A percentile compares a stretch with the other conserved stretches of the same genome.
Evolutionary conservation across 2,888 invertebrate genomes (phyloP).

Genomic region (Saturnia pavonia): DNA sequence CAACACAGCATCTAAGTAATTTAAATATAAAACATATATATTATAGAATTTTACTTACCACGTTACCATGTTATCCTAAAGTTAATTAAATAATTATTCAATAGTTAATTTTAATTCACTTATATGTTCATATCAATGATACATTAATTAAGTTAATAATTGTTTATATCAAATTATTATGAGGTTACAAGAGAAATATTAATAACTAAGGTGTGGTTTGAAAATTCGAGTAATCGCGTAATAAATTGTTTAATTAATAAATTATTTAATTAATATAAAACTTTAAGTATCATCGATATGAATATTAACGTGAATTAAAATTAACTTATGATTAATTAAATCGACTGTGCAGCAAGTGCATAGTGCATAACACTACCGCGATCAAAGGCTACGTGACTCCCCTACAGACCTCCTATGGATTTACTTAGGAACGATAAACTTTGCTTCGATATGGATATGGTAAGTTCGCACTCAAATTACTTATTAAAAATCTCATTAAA

Average conservation of each 20-base stretch:
- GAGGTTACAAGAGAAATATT: too few relatives aligned
- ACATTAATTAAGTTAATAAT: too few relatives aligned
- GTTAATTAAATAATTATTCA: neutral
- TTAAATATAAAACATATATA: neutral
- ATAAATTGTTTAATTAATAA: neutral
- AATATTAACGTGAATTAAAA: constrained; percentile 33
- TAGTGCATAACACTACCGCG: constrained; percentile 38
- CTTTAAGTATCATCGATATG: neutral
- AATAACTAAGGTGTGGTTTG: neutral
- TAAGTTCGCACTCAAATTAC: constrained; percentile 24
- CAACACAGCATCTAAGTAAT: neutral
- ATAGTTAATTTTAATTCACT: neutral
- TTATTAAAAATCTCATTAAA: constrained; percentile 13
- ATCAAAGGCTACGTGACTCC: constrained; percentile 29
- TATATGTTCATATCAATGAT: neutral
- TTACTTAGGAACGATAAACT: constrained; percentile 12
- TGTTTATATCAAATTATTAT: too few relatives aligned
- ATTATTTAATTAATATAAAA: neutral
- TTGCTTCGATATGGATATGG: constrained; percentile 26
- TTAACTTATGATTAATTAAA: constrained; percentile 45
- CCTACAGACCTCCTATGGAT: constrained; percentile 36
- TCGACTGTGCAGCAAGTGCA: constrained; percentile 39
- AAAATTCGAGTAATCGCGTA: too few relatives aligned
- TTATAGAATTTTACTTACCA: too few relatives aligned
- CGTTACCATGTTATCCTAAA: too few relatives aligned